Evolutionary conservation across 2,888 invertebrate species (phyloP), one percentile per base, ranked within the genome.

Genomic region (Corbicula japonica): DNA sequence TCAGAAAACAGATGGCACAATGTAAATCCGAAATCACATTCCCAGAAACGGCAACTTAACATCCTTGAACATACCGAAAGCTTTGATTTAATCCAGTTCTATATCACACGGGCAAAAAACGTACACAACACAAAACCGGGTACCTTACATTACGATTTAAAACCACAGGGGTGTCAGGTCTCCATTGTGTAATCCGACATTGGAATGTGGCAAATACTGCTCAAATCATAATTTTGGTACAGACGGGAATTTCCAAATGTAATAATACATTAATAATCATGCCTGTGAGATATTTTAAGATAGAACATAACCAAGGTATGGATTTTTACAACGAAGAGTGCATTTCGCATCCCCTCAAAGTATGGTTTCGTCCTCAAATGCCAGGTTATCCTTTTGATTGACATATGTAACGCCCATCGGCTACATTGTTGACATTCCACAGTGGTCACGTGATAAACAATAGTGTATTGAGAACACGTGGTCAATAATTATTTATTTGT

Each of bases 371-470:
- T 72, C 80, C 76, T 66, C 54, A 68, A 79, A 84, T 82, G 82
- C 84, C 81, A 80, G 77, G 81, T 83, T 80, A 80, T 82, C 78
- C 76, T 71, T 81, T 68, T 86, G 86, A 86, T 86, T 86, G 86
- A 85, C 86, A 85, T 83, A 76, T 74, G 86, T 79, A 80, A 83
- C 83, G 83, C 84, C 86, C 85, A 80, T 83, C 83, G 74, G 73
- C 78, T 70, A 76, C 85, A 86, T 86, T 86, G 86, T 86, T 86
- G 85, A 86, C 86, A 86, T 86, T 86, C 86, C 86, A 58, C 35
- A 74, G 72, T 61, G 74, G 54, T 85, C 86, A 86, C 85, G 86
- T 86, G 86, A 84, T 61, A 56, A 60, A 46, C 76, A 74, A 81
- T 79, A 79, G 73, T 71, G 71, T 78, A 66, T 73, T 74, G 63